A percentile compares a stretch with the other conserved stretches of the same genome.
Conservation (phyloP, 1,140 invertebrate genomes). For the Cataglyphis hispanica region DNA sequence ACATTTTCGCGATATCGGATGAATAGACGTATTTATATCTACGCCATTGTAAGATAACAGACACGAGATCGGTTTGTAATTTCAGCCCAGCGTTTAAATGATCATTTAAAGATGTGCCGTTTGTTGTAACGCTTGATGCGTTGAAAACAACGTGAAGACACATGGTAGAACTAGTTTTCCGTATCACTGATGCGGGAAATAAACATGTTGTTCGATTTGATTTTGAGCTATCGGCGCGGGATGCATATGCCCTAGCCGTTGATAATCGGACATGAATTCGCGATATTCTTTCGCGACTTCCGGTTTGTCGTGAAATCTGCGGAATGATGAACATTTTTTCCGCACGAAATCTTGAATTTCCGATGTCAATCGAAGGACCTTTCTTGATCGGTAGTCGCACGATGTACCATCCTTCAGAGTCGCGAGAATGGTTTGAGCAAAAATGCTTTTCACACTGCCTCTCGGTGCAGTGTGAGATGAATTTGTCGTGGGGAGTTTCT, state of each 20-base stretch:
- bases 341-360: neutral
- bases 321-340: neutral
- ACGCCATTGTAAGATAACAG: slow-evolving; percentile 69
- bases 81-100: neutral
- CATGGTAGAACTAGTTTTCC: neutral
- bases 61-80: neutral
- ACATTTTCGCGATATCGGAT: slow-evolving; percentile 71
- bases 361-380: neutral
- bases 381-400: neutral
- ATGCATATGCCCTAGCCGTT: neutral
- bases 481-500: no score
- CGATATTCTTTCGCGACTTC: neutral
- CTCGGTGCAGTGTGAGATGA: no score
- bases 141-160: neutral
- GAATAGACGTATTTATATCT: slow-evolving; percentile 72
- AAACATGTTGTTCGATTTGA: neutral
- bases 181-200: neutral
- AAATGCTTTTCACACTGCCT: no score
- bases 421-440: neutral
- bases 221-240: no score
- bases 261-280: neutral
- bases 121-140: neutral
- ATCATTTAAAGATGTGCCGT: neutral
- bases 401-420: neutral
- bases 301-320: neutral